A percentile compares a stretch with the other conserved stretches of the same genome.
Conservation (phyloP, 2,113 vertebrate genomes). For the Melanotaenia duboulayi region DNA sequence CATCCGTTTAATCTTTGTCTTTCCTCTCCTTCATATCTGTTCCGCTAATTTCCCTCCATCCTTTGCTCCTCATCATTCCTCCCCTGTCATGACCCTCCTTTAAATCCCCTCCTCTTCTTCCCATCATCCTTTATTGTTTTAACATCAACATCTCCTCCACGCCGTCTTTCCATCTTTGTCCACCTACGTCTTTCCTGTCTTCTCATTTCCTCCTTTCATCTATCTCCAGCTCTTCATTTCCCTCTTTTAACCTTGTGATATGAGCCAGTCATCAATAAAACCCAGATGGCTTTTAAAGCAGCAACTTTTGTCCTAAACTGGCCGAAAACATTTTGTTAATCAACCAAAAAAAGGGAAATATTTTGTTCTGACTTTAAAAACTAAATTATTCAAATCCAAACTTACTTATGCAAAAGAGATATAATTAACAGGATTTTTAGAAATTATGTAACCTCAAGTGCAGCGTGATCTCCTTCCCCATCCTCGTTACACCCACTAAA, state of each 20-base stretch:
- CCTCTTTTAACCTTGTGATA: neutral
- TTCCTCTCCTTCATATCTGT: neutral
- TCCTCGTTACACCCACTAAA: too few relatives aligned
- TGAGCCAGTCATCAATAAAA: neutral
- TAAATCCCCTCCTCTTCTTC: conserved; percentile 10
- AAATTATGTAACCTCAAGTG: too few relatives aligned
- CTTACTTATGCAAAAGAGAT: too few relatives aligned
- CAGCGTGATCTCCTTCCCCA: too few relatives aligned
- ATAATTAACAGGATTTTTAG: too few relatives aligned
- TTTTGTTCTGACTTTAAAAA: too few relatives aligned
- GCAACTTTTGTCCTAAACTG: too few relatives aligned
- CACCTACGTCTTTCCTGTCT: neutral
- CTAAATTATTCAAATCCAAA: too few relatives aligned
- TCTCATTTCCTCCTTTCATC: neutral
- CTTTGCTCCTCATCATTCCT: neutral
- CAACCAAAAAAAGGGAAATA: too few relatives aligned
- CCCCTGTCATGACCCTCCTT: neutral
- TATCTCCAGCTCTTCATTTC: neutral
- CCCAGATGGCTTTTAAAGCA: too few relatives aligned
- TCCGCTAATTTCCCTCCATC: neutral
- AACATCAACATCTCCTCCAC: neutral
- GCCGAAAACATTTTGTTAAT: too few relatives aligned
- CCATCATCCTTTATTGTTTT: conserved; percentile 14
- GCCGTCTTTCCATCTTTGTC: neutral
- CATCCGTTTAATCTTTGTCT: neutral